Evolutionary conservation across 2,888 invertebrate genomes (phyloP).

Genomic region (Drosophila putrida): DNA sequence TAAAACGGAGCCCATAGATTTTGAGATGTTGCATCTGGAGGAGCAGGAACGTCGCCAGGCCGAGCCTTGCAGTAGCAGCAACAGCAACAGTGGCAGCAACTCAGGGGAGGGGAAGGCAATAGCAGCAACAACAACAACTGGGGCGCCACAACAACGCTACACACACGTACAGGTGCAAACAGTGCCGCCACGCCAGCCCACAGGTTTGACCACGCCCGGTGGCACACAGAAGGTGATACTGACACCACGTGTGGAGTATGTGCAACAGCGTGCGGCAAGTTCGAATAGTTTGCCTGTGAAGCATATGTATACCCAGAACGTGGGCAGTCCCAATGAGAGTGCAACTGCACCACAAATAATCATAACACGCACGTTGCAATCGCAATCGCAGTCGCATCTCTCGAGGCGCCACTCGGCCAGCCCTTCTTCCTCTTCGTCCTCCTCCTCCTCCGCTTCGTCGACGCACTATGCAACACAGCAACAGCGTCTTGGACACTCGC

Average conservation of each 20-base stretch:
- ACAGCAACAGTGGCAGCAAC: slow-evolving; percentile 24
- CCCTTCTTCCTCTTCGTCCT: slow-evolving; percentile 61
- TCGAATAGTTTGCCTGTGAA: slow-evolving; percentile 38
- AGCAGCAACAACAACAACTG: slow-evolving; percentile 24
- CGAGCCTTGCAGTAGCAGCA: slow-evolving; percentile 49
- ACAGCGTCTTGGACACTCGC: slow-evolving; percentile 38
- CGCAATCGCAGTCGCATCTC: slow-evolving; percentile 52
- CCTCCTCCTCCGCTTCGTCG: slow-evolving; percentile 35
- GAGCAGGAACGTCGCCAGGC: slow-evolving; percentile 41
- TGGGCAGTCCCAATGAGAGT: slow-evolving; percentile 24
- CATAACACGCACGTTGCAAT: slow-evolving; percentile 78
- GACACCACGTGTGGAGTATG: slow-evolving; percentile 83
- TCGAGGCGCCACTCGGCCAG: slow-evolving; percentile 80
- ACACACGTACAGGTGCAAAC: slow-evolving; percentile 84
- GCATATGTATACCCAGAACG: slow-evolving; percentile 64
- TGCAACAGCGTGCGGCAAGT: slow-evolving; percentile 62
- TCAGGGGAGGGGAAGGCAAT: slow-evolving; percentile 21
- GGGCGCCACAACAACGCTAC: slow-evolving; percentile 66
- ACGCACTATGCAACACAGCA: slow-evolving; percentile 62
- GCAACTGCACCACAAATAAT: slow-evolving; percentile 80
- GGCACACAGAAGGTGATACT: slow-evolving; percentile 83
- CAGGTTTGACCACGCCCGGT: slow-evolving; percentile 70
- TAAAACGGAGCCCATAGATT: slow-evolving; percentile 84
- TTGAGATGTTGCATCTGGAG: slow-evolving; percentile 76
- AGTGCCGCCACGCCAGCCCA: slow-evolving; percentile 80